Conservation (phyloP, 2,888 invertebrate species). For the Aleiodes testaceus region DNA sequence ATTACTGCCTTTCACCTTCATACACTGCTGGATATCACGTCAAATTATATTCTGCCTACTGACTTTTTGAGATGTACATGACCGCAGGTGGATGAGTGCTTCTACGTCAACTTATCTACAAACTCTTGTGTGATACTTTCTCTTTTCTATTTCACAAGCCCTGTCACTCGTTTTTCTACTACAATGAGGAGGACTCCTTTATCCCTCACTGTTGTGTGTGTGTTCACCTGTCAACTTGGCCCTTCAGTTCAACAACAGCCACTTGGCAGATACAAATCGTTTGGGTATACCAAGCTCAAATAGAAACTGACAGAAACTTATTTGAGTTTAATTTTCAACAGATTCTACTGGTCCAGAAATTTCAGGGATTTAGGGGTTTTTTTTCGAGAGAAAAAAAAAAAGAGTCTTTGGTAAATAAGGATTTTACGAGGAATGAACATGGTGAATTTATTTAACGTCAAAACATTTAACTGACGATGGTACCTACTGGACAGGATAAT, state of each 20-base stretch:
- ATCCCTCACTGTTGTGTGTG: neutral
- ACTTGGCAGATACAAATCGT: slow-evolving; percentile 22
- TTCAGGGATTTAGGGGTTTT: neutral
- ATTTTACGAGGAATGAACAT: neutral
- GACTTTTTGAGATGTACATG: slow-evolving; percentile 3
- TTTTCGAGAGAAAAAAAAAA: neutral
- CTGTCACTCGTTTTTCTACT: slow-evolving; percentile 35
- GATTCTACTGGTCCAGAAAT: neutral
- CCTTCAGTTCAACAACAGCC: neutral
- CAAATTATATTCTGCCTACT: neutral
- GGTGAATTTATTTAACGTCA: neutral
- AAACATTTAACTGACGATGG: neutral
- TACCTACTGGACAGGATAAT: neutral
- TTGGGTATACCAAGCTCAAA: neutral
- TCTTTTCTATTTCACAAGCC: too few species aligned
- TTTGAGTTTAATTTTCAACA: slow-evolving; percentile 1
- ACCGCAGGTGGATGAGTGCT: neutral
- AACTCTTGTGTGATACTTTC: neutral
- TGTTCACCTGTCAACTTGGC: neutral
- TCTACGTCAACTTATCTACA: neutral
- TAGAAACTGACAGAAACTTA: slow-evolving; percentile 16
- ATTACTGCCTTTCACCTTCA: slow-evolving; percentile 49
- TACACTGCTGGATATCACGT: neutral
- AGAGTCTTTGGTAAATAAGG: neutral
- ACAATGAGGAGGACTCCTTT: slow-evolving; percentile 13